A percentile compares a stretch with the other conserved stretches of the same genome.
Evolutionary conservation across 2,888 invertebrate species (phyloP).

Genomic region (Lomographa bimaculata): DNA sequence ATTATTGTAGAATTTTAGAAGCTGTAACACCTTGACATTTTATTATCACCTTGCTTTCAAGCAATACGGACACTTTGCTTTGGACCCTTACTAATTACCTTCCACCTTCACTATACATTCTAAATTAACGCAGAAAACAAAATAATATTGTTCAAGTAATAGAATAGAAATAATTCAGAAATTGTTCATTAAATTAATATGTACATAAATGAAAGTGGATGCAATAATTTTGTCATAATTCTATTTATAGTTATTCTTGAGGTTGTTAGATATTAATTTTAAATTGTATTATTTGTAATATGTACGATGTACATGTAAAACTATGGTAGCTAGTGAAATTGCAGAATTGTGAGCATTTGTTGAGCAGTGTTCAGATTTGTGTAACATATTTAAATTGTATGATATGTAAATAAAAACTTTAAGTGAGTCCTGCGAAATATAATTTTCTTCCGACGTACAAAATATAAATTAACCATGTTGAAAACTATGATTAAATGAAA

Average conservation of each 20-base stretch:
- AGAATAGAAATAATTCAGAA: constrained; percentile 49
- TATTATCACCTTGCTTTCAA: constrained; percentile 63
- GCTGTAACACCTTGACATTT: constrained; percentile 50
- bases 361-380: constrained; percentile 64
- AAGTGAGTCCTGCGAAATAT: constrained; percentile 80
- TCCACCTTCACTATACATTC: constrained; percentile 40
- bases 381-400: constrained; percentile 74
- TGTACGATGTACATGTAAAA: constrained; percentile 79
- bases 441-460: constrained; percentile 83
- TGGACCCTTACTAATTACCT: constrained; percentile 45
- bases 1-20: constrained; percentile 58
- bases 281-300: constrained; percentile 51
- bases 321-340: constrained; percentile 70
- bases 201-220: constrained; percentile 63
- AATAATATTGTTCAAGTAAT: constrained; percentile 47
- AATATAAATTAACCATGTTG: constrained; percentile 81
- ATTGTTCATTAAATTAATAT: constrained; percentile 45
- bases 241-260: constrained; percentile 61
- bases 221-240: constrained; percentile 79
- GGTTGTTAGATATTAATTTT: constrained; percentile 66
- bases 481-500: constrained; percentile 81
- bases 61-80: constrained; percentile 62
- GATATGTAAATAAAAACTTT: constrained; percentile 79
- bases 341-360: constrained; percentile 64
- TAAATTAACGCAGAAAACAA: constrained; percentile 22